These are phyloP conservation scores for Tiliacea citrago DNA, from an alignment of 2,888 invertebrate genomes.

Conservation along the genomic window DNA sequence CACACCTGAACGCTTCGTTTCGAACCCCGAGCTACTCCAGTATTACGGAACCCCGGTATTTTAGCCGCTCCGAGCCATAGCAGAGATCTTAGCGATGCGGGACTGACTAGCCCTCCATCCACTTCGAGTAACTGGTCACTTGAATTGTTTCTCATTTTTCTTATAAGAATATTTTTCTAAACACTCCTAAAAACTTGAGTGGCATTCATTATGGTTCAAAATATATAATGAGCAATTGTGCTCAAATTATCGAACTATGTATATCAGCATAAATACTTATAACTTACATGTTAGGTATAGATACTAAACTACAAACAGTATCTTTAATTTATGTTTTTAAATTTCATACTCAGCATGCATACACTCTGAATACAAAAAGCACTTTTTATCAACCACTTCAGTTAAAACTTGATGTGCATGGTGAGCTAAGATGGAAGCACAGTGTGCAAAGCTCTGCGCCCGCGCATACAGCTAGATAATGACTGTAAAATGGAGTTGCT, in stretches of 20 bases:
- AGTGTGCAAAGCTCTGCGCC: slow-evolving; percentile 44
- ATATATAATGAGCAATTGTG: not conserved
- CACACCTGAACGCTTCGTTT: slow-evolving; percentile 47
- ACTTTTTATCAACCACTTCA: slow-evolving; percentile 12
- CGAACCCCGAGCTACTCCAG: slow-evolving; percentile 41
- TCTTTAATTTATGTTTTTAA: not conserved
- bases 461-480: slow-evolving; percentile 56
- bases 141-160: not conserved
- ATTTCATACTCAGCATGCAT: not conserved
- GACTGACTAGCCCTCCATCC: slow-evolving; percentile 50
- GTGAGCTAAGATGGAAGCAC: slow-evolving; percentile 27
- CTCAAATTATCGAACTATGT: not conserved
- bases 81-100: slow-evolving; percentile 49
- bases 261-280: not conserved
- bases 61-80: slow-evolving; percentile 53
- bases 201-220: not conserved
- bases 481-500: slow-evolving; percentile 39
- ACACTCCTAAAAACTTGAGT: not conserved
- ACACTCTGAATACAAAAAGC: not conserved
- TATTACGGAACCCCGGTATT: slow-evolving; percentile 46
- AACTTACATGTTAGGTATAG: no score
- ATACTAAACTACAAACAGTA: not conserved
- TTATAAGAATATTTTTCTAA: not conserved
- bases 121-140: slow-evolving; percentile 1
- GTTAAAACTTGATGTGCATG: slow-evolving; percentile 20